These are phyloP conservation scores for Uloborus diversus DNA, from an alignment of 1,140 invertebrate species.

Conservation along the genomic window DNA sequence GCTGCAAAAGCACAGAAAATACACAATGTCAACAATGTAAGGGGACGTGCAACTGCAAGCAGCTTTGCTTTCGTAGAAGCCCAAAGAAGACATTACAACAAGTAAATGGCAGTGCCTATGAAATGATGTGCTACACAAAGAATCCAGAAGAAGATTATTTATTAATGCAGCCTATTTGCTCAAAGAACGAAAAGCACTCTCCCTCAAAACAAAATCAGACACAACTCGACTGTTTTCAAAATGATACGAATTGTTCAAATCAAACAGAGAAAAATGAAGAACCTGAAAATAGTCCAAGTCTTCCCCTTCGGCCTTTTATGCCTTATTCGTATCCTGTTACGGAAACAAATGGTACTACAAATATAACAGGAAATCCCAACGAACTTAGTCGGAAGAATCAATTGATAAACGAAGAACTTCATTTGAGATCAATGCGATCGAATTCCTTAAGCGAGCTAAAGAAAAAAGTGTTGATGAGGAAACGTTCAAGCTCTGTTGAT, in stretches of 20 bases:
- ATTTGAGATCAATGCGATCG: conserved; percentile 35
- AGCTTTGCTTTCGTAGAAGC: not conserved
- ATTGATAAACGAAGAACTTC: conserved; percentile 34
- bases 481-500: conserved; percentile 45
- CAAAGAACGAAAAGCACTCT: conserved; percentile 12
- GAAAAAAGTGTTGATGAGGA: conserved; percentile 49
- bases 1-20: not conserved
- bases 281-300: not conserved
- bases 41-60: conserved; percentile 10
- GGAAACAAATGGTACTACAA: not conserved
- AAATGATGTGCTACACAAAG: conserved; percentile 42
- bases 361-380: not conserved
- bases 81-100: conserved; percentile 11
- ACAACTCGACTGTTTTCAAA: not conserved
- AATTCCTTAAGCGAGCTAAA: conserved; percentile 49
- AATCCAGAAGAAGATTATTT: conserved; percentile 32
- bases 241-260: not conserved
- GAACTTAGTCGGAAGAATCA: conserved; percentile 32
- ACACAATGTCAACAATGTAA: not conserved
- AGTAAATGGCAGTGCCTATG: conserved; percentile 46
- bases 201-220: not conserved
- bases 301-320: conserved; percentile 50
- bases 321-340: conserved; percentile 34
- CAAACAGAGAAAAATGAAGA: not conserved
- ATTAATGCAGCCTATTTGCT: conserved; percentile 44